Base-by-base conservation (phyloP, 2,113 vertebrate species). In the Epinephelus moara region DNA sequence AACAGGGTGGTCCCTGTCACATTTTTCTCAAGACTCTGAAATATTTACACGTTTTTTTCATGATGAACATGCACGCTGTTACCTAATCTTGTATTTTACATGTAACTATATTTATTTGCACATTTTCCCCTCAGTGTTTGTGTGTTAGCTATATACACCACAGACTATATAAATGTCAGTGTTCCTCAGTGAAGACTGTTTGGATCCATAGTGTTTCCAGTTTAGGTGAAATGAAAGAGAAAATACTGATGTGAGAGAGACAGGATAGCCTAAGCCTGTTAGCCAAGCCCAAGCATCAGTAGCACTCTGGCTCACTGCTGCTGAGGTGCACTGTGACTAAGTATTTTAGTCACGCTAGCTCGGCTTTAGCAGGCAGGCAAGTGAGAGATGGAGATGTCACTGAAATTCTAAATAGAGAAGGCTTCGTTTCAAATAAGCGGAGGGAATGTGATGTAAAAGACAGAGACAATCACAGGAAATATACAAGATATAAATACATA, bases 311-410 rank as follows among this genome's bases (percentile, higher is more conserved):
- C 56, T 76, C 21, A 33, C 77, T 70, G 88, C 73, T 79, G 84
- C 75, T 11, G 77, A 73, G 68, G 82, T 80, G 82, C 81, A 61
- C 84, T 68, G 78, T 87, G 88, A 88, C 85, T 72, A 88, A 90
- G 86, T 78, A 68, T 80, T 86, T 90, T 84, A 89, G 85, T 92
- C 89, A 90, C 27, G 12, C 77, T 52, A 69, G 84, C 88, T 91
- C 42, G 33, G 81, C 79, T 85, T 86, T 59, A 80, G 82, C 80
- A 77, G 57, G 55, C 73, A 61, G 73, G 67, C 56, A n/a, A 85
- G 75, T 25, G 69, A 84, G 69, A 78, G 86, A 88, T 87, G 82
- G 85, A 93, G 86, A 90, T 78, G 86, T 90, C 83, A 81, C 42
- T 52, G n/a, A 80, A 78, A 67, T 80, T 60, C 73, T 59, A 53